phyloP scores from a whole-genome alignment of 1,140 invertebrate species.

The Dysdera silvatica region DNA sequence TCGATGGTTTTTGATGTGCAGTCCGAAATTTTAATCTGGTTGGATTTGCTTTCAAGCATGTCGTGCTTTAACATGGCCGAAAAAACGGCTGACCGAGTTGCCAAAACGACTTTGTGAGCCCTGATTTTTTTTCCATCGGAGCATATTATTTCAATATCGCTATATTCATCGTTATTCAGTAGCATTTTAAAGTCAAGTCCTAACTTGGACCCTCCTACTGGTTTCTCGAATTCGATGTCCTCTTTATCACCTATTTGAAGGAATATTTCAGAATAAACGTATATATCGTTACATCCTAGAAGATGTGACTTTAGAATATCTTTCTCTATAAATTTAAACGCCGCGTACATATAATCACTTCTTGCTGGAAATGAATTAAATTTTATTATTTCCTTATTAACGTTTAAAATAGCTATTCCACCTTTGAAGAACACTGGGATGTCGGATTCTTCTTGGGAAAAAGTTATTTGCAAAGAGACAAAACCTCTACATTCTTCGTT shows the following conservation, averaged over 20 bases:
- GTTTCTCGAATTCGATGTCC: not conserved
- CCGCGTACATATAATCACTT: too few species aligned
- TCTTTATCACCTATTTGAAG: not conserved
- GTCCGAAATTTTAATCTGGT: not conserved
- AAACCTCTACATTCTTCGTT: too few species aligned
- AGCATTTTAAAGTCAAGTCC: not conserved
- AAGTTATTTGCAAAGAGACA: too few species aligned
- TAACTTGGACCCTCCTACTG: not conserved
- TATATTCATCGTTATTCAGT: not conserved
- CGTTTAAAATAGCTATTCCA: too few species aligned
- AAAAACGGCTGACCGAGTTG: slow-evolving; percentile 43
- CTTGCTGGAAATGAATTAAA: too few species aligned
- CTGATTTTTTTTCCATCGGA: slow-evolving; percentile 16
- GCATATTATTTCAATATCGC: not conserved
- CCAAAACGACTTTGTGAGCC: slow-evolving; percentile 39
- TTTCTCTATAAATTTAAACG: too few species aligned
- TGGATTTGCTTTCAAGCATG: not conserved
- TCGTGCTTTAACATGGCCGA: slow-evolving; percentile 39
- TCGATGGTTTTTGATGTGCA: not conserved
- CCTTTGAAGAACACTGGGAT: too few species aligned
- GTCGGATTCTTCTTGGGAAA: too few species aligned
- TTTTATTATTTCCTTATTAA: too few species aligned
- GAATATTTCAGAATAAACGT: not conserved
- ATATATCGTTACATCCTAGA: not conserved
- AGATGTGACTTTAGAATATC: too few species aligned